Percentiles rank a stretch among this genome's conserved stretches.
These are phyloP conservation scores for Heliocidaris erythrogramma DNA, from an alignment of 35 echinoderm and acorn worm genomes.

Conservation along the genomic window DNA sequence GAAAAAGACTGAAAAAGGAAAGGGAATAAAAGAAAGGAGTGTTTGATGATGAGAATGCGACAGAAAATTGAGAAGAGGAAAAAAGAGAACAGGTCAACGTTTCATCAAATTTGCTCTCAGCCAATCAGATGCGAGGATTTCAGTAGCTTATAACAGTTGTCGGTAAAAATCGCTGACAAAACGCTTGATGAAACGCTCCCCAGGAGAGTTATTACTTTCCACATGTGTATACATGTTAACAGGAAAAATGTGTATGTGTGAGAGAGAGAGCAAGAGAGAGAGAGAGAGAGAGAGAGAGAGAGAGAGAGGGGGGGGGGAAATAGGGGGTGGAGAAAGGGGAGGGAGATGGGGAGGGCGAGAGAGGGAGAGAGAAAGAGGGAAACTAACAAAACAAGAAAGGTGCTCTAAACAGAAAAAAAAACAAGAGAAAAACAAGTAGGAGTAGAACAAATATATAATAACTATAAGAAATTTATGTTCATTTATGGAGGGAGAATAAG, in stretches of 20 bases:
- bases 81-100: neutral
- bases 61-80: neutral
- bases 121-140: too few relatives aligned
- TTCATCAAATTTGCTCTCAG: too few relatives aligned
- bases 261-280: neutral
- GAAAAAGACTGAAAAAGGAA: too few relatives aligned
- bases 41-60: neutral
- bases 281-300: neutral
- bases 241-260: neutral
- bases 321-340: neutral
- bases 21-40: neutral
- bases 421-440: too few relatives aligned
- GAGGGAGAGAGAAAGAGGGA: neutral
- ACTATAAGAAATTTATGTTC: neutral
- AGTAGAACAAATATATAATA: too few relatives aligned
- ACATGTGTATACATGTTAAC: too few relatives aligned
- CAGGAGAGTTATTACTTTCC: neutral
- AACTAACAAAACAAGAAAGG: neutral
- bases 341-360: too few relatives aligned
- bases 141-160: too few relatives aligned
- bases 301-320: neutral
- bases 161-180: too few relatives aligned
- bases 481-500: neutral
- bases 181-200: too few relatives aligned
- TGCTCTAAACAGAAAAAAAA: too few relatives aligned